These are phyloP conservation scores for Rhombomys opimus DNA, from an alignment of 2,113 vertebrate genomes.

Conservation along the genomic window DNA sequence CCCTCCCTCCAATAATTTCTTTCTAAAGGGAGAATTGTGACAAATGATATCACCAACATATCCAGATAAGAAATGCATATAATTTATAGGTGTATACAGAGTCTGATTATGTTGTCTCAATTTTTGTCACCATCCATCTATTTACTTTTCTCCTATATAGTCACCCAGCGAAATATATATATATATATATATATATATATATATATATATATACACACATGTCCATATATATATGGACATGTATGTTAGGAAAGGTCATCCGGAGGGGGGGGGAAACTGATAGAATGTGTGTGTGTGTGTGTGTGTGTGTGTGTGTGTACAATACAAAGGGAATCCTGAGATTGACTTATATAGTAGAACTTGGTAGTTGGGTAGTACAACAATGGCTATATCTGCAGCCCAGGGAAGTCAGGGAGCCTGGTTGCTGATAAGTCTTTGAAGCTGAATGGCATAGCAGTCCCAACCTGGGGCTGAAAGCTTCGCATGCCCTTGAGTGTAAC, in stretches of 20 bases:
- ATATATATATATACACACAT: no score
- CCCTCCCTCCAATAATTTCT: slow-evolving; percentile 11
- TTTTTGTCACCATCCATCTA: neutral
- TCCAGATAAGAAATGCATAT: neutral
- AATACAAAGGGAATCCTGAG: neutral
- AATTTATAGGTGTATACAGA: slow-evolving; percentile 2
- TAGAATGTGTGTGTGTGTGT: neutral
- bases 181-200: no score
- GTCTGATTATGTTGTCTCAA: slow-evolving; percentile 40
- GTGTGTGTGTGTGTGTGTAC: no score
- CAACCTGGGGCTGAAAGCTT: neutral
- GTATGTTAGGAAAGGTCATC: neutral
- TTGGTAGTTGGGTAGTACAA: neutral
- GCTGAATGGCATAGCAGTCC: neutral
- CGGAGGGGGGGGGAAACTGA: neutral
- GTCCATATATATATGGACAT: no score
- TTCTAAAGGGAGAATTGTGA: slow-evolving; percentile 42
- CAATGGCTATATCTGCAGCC: neutral
- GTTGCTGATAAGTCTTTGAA: neutral
- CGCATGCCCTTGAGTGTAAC: neutral
- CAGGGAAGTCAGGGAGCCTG: neutral
- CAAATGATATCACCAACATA: slow-evolving; percentile 7
- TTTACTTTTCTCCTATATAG: neutral
- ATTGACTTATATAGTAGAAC: neutral
- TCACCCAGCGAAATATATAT: neutral